These are phyloP conservation scores for Limnephilus rhombicus DNA, from an alignment of 2,888 invertebrate species.

Conservation along the genomic window DNA sequence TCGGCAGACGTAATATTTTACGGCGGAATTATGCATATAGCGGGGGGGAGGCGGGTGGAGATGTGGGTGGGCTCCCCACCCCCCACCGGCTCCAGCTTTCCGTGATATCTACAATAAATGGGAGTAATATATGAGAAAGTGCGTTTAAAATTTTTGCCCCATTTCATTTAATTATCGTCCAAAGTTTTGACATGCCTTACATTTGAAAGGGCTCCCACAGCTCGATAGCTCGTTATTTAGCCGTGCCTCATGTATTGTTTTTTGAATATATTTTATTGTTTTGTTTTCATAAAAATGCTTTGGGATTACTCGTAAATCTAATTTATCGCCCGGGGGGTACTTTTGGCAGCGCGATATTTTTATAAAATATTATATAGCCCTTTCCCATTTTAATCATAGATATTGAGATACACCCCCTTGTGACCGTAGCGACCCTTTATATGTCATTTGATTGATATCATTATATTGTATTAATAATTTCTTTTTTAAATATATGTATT, in stretches of 20 bases:
- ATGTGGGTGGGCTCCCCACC: slow-evolving; percentile 38
- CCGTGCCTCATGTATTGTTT: slow-evolving; percentile 45
- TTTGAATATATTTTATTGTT: slow-evolving; percentile 53
- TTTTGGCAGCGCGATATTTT: slow-evolving; percentile 15
- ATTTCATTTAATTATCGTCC: slow-evolving; percentile 67
- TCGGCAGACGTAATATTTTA: slow-evolving; percentile 82
- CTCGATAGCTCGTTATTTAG: slow-evolving; percentile 55
- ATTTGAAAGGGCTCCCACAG: slow-evolving; percentile 56
- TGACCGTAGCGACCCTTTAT: not conserved
- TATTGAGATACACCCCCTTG: slow-evolving; percentile 4
- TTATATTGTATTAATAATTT: not conserved
- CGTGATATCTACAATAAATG: slow-evolving; percentile 66
- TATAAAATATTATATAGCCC: slow-evolving; percentile 28
- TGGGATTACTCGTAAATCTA: slow-evolving; percentile 44
- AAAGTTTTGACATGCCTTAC: slow-evolving; percentile 66
- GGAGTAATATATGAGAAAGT: slow-evolving; percentile 64
- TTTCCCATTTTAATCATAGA: slow-evolving; percentile 10
- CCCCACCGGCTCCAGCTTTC: slow-evolving; percentile 56
- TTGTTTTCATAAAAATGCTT: slow-evolving; percentile 45
- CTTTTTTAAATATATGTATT: not conserved
- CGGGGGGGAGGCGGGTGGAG: slow-evolving; percentile 53
- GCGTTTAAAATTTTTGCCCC: slow-evolving; percentile 66
- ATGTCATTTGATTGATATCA: not conserved
- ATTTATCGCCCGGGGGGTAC: slow-evolving; percentile 18
- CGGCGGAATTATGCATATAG: slow-evolving; percentile 80